Conservation (phyloP, 2,797 vertebrate genomes). For the Brotula barbata region DNA sequence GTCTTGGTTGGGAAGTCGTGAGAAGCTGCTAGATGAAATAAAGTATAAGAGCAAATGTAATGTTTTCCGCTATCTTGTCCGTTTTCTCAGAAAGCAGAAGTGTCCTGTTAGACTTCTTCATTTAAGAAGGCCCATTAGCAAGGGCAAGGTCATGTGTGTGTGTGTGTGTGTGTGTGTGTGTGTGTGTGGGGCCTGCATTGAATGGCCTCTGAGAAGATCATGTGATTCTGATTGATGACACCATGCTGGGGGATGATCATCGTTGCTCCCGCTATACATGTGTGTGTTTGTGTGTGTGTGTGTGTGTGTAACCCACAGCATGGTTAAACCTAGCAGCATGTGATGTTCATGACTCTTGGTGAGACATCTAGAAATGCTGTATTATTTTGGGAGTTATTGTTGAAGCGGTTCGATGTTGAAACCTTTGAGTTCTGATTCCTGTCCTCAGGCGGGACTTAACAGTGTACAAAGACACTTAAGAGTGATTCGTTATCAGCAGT, state of each 20-base stretch:
- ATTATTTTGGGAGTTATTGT: no score
- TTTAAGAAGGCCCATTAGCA: conserved; percentile 11
- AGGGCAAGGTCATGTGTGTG: background rate
- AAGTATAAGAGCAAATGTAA: no score
- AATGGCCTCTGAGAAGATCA: conserved; percentile 1
- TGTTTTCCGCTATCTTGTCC: no score
- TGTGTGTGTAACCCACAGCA: conserved; percentile 8
- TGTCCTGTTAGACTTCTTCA: conserved; percentile 25
- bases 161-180: background rate
- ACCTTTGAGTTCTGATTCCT: background rate
- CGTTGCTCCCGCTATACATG: no score
- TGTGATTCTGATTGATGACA: background rate
- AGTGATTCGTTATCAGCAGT: conserved; percentile 13
- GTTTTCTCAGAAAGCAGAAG: conserved; percentile 60
- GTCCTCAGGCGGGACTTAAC: conserved; percentile 21
- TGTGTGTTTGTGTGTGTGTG: no score
- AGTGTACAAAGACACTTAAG: conserved; percentile 36
- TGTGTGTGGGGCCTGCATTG: background rate
- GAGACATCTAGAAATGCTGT: no score
- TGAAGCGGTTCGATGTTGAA: conserved; percentile 35
- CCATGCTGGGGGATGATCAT: no score
- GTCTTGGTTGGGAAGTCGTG: no score
- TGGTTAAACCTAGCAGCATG: conserved; percentile 26
- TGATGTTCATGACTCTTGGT: no score
- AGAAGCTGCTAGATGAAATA: no score